These are phyloP conservation scores for Silurus lanzhouensis DNA, from an alignment of 2,797 vertebrate species.

Conservation along the genomic window DNA sequence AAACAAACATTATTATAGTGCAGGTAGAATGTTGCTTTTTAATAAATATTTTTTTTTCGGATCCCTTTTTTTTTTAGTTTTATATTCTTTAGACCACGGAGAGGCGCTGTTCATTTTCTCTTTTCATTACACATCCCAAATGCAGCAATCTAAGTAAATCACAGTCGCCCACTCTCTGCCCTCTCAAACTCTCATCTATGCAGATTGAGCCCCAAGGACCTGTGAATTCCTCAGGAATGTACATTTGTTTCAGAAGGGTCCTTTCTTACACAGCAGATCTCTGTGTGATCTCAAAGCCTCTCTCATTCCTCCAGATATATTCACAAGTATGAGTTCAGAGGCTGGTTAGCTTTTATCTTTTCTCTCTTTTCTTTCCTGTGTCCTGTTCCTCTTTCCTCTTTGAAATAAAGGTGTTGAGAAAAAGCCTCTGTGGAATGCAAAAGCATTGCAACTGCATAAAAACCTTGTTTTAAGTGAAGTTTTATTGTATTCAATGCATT, in stretches of 20 bases:
- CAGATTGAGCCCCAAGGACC: constrained; percentile 10
- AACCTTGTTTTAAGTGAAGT: constrained; percentile 31
- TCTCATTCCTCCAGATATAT: not conserved
- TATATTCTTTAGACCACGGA: not conserved
- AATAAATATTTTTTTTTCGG: not conserved
- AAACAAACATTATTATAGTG: not conserved
- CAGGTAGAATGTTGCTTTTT: no score
- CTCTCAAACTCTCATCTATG: not conserved
- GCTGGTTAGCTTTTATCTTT: not conserved
- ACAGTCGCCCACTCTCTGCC: not conserved
- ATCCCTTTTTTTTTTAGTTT: not conserved
- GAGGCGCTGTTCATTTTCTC: not conserved
- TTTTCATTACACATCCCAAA: not conserved
- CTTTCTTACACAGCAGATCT: constrained; percentile 8
- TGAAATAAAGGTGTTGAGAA: constrained; percentile 1
- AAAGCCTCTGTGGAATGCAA: constrained; percentile 38
- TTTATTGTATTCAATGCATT: constrained; percentile 1
- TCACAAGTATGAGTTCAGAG: not conserved
- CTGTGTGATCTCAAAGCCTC: constrained; percentile 11
- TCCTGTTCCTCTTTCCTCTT: not conserved
- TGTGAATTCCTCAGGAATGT: constrained; percentile 9
- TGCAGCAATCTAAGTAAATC: not conserved
- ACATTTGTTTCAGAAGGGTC: constrained; percentile 13
- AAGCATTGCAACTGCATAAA: constrained; percentile 21
- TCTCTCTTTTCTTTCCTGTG: constrained; percentile 7